These are phyloP conservation scores for Plebejus anna DNA, from an alignment of 2,888 invertebrate genomes.

Conservation along the genomic window DNA sequence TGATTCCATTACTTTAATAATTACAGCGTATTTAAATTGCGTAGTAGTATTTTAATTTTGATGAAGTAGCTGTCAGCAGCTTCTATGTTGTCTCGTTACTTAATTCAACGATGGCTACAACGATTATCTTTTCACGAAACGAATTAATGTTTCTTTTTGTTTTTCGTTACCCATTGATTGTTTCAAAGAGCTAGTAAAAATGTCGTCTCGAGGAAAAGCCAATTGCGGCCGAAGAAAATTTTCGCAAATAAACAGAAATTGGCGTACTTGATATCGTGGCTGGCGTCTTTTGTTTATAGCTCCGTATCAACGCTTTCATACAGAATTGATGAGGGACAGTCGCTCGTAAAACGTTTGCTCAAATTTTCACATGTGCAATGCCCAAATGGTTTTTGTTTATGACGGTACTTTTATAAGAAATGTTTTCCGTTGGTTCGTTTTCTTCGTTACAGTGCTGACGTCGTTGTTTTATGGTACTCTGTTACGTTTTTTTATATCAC, in stretches of 20 bases:
- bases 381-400: constrained; percentile 19
- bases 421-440: neutral
- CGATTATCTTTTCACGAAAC: no score
- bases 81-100: neutral
- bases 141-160: neutral
- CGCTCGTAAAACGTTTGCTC: constrained; percentile 15
- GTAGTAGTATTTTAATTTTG: no score
- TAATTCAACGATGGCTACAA: neutral
- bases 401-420: constrained; percentile 15
- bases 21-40: no score
- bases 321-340: constrained; percentile 13
- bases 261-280: constrained; percentile 6
- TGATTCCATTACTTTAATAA: no score
- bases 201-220: neutral
- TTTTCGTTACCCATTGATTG: neutral
- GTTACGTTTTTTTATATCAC: neutral
- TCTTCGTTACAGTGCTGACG: neutral
- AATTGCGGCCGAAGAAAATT: neutral
- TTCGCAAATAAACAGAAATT: constrained; percentile 6
- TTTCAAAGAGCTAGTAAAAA: neutral
- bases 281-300: constrained; percentile 14
- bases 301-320: constrained; percentile 10
- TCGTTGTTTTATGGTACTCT: neutral
- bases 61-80: no score
- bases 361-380: constrained; percentile 19